Evolutionary conservation across 1,140 invertebrate genomes (phyloP), one percentile per base, ranked within the genome.

Genomic region (Stratiolaelaps scimitus): DNA sequence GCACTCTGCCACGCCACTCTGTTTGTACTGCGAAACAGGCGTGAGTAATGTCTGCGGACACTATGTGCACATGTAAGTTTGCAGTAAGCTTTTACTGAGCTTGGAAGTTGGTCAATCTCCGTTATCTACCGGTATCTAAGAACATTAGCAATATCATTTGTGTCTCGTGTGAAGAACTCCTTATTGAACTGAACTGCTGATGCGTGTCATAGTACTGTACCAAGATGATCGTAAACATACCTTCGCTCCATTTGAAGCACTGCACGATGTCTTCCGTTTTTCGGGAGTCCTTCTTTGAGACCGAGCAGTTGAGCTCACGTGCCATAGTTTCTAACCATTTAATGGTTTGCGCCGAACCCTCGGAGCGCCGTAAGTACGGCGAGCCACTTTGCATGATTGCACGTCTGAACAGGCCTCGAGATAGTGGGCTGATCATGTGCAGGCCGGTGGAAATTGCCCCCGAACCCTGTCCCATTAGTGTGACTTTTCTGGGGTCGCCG

Each of bases 391-490:
- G 68, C 65, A 80, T 69, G 34, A 80, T 79, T 15, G 74, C 78
- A 60, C 73, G 64, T 19, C 69, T 28, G 43, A 73, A 73, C 1
- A 72, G 65, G 1, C 43, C 46, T 26, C 44, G 45, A 6, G 67
- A 68, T 1, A 68, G 7, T 15, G 73, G 74, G 17, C 75, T 75
- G 66, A 78, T 69, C 44, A 78, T 48, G 68, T 78, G 77, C 4
- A 73, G 67, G 26, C 72, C 71, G 2, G 72, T 69, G 1, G 72
- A 73, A 7, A 74, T 70, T 20, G 75, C 73, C 17, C 76, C 76
- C 17, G 76, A 72, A 66, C 73, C 74, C 69, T 77, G 74, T 7
- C 80, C 81, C 67, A 82, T 79, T 2, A 82, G 66, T 4, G 80
- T 81, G 0, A 82, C 71, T 13, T 65, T 67, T 19, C 69, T 64